These are phyloP conservation scores for Helarctos malayanus DNA, from an alignment of 2,797 vertebrate genomes.

Conservation along the genomic window DNA sequence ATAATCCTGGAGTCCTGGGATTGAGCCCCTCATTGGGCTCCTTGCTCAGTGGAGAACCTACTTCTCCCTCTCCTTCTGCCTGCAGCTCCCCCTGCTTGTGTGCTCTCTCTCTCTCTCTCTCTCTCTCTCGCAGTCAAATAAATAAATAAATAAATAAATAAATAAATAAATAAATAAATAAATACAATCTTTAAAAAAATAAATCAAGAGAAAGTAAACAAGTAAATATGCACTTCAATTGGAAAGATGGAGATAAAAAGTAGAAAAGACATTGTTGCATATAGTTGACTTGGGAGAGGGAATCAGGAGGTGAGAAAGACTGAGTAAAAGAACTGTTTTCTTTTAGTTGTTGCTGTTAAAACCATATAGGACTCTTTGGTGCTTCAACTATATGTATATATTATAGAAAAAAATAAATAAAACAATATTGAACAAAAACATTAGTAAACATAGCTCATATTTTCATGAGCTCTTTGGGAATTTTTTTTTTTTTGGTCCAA, in stretches of 20 bases:
- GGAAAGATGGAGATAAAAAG: not conserved
- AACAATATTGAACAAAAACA: not conserved
- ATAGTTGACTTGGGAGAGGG: not conserved
- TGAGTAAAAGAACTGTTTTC: not conserved
- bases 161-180: too few relatives aligned
- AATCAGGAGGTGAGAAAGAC: not conserved
- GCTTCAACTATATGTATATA: not conserved
- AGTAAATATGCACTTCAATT: not conserved
- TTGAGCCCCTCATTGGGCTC: too few relatives aligned
- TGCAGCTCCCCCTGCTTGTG: too few relatives aligned
- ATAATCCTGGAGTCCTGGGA: too few relatives aligned
- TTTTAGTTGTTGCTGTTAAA: not conserved
- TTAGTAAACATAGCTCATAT: not conserved
- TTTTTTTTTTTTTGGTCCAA: not conserved
- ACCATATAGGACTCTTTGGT: not conserved
- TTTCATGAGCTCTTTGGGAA: not conserved
- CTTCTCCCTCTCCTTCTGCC: too few relatives aligned
- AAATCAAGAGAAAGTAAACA: not conserved
- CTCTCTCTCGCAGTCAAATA: too few relatives aligned
- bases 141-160: not conserved
- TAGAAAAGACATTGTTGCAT: not conserved
- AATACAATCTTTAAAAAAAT: too few relatives aligned
- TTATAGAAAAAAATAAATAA: not conserved
- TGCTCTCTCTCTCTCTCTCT: too few relatives aligned
- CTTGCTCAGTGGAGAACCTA: too few relatives aligned